Evolutionary conservation across 2,113 vertebrate genomes (phyloP).

Genomic region (Lepus americanus): DNA sequence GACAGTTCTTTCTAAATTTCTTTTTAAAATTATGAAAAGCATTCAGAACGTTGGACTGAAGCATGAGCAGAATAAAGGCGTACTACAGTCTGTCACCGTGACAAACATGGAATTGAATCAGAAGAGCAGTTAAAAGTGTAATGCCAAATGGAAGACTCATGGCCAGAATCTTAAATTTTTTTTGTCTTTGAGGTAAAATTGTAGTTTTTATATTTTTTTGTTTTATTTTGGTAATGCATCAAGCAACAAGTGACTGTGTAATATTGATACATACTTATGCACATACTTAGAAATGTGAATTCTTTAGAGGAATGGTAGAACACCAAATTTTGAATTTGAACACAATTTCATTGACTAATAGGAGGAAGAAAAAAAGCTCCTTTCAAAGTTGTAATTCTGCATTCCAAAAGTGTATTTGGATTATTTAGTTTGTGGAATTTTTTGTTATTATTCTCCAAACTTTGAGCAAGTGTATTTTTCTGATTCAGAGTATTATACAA

Average conservation of each 20-base stretch:
- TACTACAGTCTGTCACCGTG: background rate
- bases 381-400: background rate
- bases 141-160: background rate
- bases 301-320: background rate
- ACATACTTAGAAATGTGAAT: background rate
- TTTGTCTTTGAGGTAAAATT: background rate
- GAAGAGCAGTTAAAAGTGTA: background rate
- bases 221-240: constrained; percentile 26
- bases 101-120: constrained; percentile 10
- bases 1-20: constrained; percentile 59
- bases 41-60: background rate
- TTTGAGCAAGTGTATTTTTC: background rate
- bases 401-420: background rate
- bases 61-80: background rate
- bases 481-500: background rate
- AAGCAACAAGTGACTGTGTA: background rate
- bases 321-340: background rate
- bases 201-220: background rate
- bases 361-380: background rate
- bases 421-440: constrained; percentile 14
- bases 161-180: background rate
- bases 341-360: background rate
- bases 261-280: background rate
- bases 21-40: constrained; percentile 70
- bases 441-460: background rate